A percentile compares a stretch with the other conserved stretches of the same genome.
Conservation (phyloP, 2,888 invertebrate genomes). For the Amphipoea oculea region DNA sequence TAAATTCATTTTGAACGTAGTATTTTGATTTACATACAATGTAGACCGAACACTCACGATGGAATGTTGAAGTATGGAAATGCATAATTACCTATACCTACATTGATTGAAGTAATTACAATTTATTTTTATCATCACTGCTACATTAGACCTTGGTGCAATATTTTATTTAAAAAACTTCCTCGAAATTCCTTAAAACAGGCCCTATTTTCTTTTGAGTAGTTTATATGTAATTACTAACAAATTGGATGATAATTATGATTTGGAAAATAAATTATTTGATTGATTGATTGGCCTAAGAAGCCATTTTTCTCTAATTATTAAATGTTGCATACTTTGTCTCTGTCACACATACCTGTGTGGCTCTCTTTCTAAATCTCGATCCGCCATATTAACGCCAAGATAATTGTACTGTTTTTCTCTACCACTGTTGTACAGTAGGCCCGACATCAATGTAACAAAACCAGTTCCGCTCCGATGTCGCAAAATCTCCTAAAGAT, state of each 20-base stretch:
- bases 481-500: too few relatives aligned
- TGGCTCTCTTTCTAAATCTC: neutral
- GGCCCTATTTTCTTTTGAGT: too few relatives aligned
- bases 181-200: too few relatives aligned
- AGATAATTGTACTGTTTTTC: neutral
- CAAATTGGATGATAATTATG: too few relatives aligned
- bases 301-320: neutral
- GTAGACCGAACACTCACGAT: neutral
- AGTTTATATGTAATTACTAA: neutral
- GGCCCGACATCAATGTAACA: neutral
- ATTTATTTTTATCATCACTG: neutral
- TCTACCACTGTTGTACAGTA: neutral
- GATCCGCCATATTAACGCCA: too few relatives aligned
- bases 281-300: neutral
- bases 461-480: neutral
- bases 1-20: conserved; percentile 9
- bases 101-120: neutral
- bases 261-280: neutral
- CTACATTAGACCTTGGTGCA: too few relatives aligned
- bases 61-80: conserved; percentile 16
- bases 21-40: conserved; percentile 57
- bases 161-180: neutral
- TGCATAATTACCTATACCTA: neutral
- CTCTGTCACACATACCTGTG: neutral
- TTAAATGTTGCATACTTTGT: neutral